Conservation (phyloP, 1,140 invertebrate genomes). For the Holotrichia oblita region DNA sequence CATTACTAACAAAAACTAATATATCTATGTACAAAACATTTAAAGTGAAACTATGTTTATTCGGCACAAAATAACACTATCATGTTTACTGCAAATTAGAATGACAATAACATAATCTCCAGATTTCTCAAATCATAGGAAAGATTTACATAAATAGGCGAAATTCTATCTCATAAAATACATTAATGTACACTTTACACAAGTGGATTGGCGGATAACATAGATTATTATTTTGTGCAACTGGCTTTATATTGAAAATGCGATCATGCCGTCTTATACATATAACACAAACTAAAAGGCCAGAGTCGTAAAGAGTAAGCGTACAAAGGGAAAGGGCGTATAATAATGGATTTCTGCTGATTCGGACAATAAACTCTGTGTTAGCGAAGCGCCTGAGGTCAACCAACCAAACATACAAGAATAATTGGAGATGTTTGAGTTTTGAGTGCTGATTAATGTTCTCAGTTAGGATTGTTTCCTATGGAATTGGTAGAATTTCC, state of each 20-base stretch:
- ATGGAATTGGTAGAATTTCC: not conserved
- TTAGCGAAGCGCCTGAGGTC: not conserved
- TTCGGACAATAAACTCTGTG: not conserved
- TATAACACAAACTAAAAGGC: not conserved
- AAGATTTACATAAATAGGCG: no score
- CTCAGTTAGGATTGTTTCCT: not conserved
- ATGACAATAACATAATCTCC: no score
- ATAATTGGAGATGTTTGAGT: constrained; percentile 20
- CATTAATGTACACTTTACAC: not conserved
- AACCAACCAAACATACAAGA: constrained; percentile 8
- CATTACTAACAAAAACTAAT: no score
- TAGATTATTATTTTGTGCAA: not conserved
- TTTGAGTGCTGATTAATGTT: not conserved
- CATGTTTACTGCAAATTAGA: no score
- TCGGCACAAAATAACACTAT: no score
- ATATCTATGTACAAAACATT: no score
- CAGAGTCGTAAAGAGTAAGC: not conserved
- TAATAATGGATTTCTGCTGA: constrained; percentile 11
- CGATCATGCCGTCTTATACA: not conserved
- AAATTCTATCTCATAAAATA: not conserved
- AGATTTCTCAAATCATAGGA: no score
- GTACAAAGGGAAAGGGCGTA: not conserved
- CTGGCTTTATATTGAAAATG: not conserved
- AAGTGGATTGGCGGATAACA: not conserved
- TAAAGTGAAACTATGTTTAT: no score